A percentile compares a stretch with the other conserved stretches of the same genome.
These are phyloP conservation scores for Conistra vaccinii DNA, from an alignment of 2,888 invertebrate species.

Conservation along the genomic window DNA sequence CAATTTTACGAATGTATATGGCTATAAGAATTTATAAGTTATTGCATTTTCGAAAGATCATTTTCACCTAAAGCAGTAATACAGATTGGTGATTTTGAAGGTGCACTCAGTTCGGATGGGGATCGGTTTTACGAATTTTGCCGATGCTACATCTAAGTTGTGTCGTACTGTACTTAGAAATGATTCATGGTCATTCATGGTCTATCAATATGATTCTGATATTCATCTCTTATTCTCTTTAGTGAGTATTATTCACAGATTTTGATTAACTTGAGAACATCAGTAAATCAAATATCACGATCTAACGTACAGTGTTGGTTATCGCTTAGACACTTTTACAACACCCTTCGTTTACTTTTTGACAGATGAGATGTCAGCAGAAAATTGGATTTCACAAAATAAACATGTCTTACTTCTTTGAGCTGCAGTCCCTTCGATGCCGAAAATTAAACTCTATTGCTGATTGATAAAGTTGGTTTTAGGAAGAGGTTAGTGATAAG, in stretches of 20 bases:
- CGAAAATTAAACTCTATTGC: slow-evolving; percentile 63
- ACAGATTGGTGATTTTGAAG: too few species aligned
- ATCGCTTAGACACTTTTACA: slow-evolving; percentile 77
- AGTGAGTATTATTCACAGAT: slow-evolving; percentile 1
- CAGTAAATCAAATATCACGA: slow-evolving; percentile 55
- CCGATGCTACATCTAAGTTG: too few species aligned
- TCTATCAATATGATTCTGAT: slow-evolving; percentile 43
- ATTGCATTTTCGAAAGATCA: too few species aligned
- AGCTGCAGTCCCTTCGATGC: slow-evolving; percentile 53
- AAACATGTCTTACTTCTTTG: slow-evolving; percentile 84
- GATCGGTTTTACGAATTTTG: too few species aligned
- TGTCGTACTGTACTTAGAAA: slow-evolving; percentile 45
- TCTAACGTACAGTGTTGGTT: slow-evolving; percentile 58
- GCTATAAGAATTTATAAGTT: too few species aligned
- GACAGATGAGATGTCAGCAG: slow-evolving; percentile 89
- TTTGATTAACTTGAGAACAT: slow-evolving; percentile 22
- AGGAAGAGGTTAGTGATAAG: background rate
- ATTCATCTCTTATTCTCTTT: slow-evolving; percentile 14
- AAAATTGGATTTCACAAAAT: slow-evolving; percentile 90
- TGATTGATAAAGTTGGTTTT: slow-evolving; percentile 55
- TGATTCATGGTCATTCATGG: slow-evolving; percentile 42
- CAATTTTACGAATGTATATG: too few species aligned
- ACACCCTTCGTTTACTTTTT: slow-evolving; percentile 81
- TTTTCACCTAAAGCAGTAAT: too few species aligned
- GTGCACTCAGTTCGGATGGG: too few species aligned